These are phyloP conservation scores for Caenorhabditis drosophilae DNA, from an alignment of 2,888 invertebrate species.

Conservation along the genomic window DNA sequence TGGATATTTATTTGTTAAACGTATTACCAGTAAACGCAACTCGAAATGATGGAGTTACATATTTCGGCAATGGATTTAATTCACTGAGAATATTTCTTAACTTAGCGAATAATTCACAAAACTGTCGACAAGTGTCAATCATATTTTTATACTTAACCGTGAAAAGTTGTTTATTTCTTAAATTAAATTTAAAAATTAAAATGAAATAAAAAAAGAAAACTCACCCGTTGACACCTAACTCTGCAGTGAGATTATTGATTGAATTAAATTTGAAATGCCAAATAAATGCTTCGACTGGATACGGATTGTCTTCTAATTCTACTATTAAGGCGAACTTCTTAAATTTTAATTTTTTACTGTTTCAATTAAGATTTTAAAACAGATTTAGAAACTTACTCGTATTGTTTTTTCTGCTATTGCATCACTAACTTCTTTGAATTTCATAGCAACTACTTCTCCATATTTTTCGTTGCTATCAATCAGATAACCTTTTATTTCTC, in stretches of 20 bases:
- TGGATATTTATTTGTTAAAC: no score
- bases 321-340: conserved; percentile 28
- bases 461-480: background rate
- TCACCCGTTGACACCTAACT: conserved; percentile 13
- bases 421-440: background rate
- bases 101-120: conserved; percentile 16
- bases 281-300: conserved; percentile 15
- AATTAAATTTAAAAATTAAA: background rate
- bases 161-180: conserved; percentile 7
- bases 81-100: conserved; percentile 4
- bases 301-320: conserved; percentile 3
- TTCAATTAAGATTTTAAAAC: background rate
- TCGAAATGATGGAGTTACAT: conserved; percentile 14
- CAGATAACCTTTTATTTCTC: conserved; percentile 15
- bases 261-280: conserved; percentile 16
- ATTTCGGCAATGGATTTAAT: conserved; percentile 8
- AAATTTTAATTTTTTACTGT: background rate
- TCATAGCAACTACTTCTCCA: conserved; percentile 4
- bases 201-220: background rate
- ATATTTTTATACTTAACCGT: conserved; percentile 15
- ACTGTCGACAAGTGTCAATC: conserved; percentile 9
- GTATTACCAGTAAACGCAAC: conserved; percentile 16
- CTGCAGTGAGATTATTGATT: background rate
- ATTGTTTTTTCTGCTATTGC: conserved; percentile 4
- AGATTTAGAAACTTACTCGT: conserved; percentile 3